Base-by-base conservation (phyloP, 2,888 invertebrate species). In the Quadriops clusia region DNA sequence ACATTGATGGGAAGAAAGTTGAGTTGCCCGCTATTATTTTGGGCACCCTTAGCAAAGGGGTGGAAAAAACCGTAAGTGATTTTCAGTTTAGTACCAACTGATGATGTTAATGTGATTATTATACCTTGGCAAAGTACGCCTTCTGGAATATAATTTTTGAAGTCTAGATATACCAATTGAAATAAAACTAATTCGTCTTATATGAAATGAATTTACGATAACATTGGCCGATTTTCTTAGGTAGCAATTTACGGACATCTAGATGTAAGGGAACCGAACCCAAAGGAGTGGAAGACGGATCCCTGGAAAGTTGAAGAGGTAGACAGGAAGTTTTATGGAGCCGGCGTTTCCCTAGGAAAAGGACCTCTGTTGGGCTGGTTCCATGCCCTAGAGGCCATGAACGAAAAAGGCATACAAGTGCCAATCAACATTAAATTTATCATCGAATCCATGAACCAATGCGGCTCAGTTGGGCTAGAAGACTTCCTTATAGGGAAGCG, bases 371-470 rank as follows among this genome's bases (percentile, higher is more conserved):
- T 65, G 28, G 53, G 54, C 33, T 65, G 65, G 55, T 47, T 65
- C 18, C 61, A 63, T 28, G 56, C 55, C 1, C 45, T 65, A 7
- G 46, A 58, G 33, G 54, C 53, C 3, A 62, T 60, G 35, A 50
- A 54, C 31, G 34, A 45, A 6, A 41, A 49, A 2, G 45, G 52
- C 5, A 45, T 58, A 6, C 49, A 52, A 6, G 10, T 65, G 2
- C 65, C 65, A 1, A 56, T 65, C 2, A 65, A 64, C 39, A 39
- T 65, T 3, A 62, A 61, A 43, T 59, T 65, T 32, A 51, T 63
- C 15, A 54, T 57, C 37, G 63, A 65, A 41, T 56, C 59, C 1
- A 61, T 61, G 60, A 45, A 60, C 34, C 56, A 60, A 32, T 49
- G 53, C 12, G 43, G 52, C 7, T 60, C 58, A 26, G 33, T 45